Evolutionary conservation across 2,888 invertebrate genomes (phyloP).

Genomic region (Masnerella sp.): DNA sequence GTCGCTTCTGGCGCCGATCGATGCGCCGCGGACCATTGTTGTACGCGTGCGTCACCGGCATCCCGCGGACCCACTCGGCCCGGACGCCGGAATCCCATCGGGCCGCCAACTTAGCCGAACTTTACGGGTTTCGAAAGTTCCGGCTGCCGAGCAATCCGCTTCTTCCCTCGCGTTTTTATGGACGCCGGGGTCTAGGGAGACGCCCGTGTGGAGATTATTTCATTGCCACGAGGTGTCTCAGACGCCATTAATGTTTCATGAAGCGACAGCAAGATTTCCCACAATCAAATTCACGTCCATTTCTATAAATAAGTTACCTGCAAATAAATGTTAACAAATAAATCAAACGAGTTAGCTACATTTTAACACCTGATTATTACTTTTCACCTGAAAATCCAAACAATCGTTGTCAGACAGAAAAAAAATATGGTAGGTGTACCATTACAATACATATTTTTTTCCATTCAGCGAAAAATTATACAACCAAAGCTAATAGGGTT

Average conservation of each 20-base stretch:
- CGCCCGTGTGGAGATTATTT: conserved; percentile 57
- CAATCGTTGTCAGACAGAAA: too few species aligned
- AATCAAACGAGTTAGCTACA: conserved; percentile 1
- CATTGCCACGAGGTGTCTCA: conserved; percentile 61
- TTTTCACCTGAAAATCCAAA: too few species aligned
- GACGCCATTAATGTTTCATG: conserved; percentile 59
- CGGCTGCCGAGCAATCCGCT: conserved; percentile 67
- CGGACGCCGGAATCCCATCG: conserved; percentile 70
- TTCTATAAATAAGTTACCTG: conserved; percentile 45
- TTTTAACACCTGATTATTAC: too few species aligned
- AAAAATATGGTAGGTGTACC: too few species aligned
- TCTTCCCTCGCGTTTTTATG: conserved; percentile 57
- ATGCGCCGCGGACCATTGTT: conserved; percentile 47
- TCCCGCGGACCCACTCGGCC: too few species aligned
- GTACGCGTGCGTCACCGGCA: conserved; percentile 35
- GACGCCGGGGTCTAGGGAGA: conserved; percentile 50
- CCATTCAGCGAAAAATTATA: too few species aligned
- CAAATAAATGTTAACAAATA: conserved; percentile 18
- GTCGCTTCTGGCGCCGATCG: conserved; percentile 76
- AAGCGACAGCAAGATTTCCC: conserved; percentile 53
- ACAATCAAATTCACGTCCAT: conserved; percentile 34
- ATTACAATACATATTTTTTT: too few species aligned
- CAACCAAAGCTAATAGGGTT: too few species aligned
- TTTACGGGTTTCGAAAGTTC: conserved; percentile 72
- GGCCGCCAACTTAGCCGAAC: conserved; percentile 69